phyloP scores from a whole-genome alignment of 2,888 invertebrate genomes.

The Didymodactylos carnosus region DNA sequence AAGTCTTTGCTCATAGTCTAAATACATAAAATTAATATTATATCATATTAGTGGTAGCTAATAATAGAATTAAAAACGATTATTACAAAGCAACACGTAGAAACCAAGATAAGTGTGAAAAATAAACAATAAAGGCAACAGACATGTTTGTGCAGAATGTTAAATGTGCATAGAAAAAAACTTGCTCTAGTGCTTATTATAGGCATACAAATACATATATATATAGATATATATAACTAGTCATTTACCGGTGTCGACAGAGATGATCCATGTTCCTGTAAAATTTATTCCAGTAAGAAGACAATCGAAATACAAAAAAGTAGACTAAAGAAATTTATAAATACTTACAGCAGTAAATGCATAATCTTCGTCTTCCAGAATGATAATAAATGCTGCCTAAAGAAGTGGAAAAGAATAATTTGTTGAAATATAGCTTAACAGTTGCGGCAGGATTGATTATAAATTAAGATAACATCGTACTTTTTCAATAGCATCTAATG shows the following conservation, averaged over 20 bases:
- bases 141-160: not conserved
- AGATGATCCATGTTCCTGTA: not conserved
- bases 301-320: not conserved
- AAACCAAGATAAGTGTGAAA: not conserved
- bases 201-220: not conserved
- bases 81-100: no score
- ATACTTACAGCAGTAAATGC: slow-evolving; percentile 53
- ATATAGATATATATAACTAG: not conserved
- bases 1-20: slow-evolving; percentile 41
- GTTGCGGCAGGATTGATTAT: no score
- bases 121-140: no score
- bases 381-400: slow-evolving; percentile 67
- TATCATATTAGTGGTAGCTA: no score
- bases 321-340: not conserved
- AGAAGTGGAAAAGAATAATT: slow-evolving; percentile 15
- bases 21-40: slow-evolving; percentile 34
- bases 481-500: slow-evolving; percentile 72
- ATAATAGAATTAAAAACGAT: no score
- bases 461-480: slow-evolving; percentile 18
- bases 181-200: not conserved
- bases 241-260: no score
- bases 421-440: no score
- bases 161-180: not conserved
- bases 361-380: slow-evolving; percentile 70
- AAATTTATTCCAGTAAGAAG: not conserved